Base-by-base conservation (phyloP, 2,113 vertebrate species). In the Prochilodus magdalenae region DNA sequence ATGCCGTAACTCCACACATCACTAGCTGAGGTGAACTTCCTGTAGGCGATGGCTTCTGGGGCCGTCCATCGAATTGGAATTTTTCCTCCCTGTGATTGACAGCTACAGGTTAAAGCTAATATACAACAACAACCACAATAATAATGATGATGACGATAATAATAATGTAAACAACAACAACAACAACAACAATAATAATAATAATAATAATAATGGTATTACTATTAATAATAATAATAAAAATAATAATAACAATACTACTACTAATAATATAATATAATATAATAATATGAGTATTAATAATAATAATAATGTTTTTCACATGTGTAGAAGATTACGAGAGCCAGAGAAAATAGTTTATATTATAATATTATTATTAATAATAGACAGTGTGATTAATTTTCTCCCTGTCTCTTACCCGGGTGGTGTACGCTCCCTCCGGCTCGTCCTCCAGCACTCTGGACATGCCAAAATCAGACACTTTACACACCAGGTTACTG, bases 61-160 rank as follows among this genome's bases (percentile, higher is more conserved):
- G 98, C 98, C 0, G 98, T 99, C 98, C 98, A 99, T 88, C 98
- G 94, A 91, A 99, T 98, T 36, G 98, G 98, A 87, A 99, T 99
- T 93, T 99, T 99, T 72, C 98, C 98, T 78, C 98, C 98, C 98
- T 99, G 90, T 63, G 89, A 94, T 87, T 59, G 70, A 89, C 62
- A 84, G 40, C 8, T 44, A 44, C 8, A 10, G 5, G 4, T 44
- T 44, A 44, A 44, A 5, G 11, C 40, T 44, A 44, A 7, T 44
- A 44, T 44, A 44, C 40, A 44, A 10, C 40, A 44, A 8, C 40
- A 44, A 8, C 1, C 5, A 44, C 40, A 44, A 44, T 5, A 8
- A 1, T 1, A 44, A 10, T 44, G 8, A 5, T n/a, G n/a, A n/a
- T n/a, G n/a, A n/a, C n/a, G n/a, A n/a, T n/a, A n/a, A n/a, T n/a